A percentile compares a stretch with the other conserved stretches of the same genome.
phyloP scores from a whole-genome alignment of 1,140 invertebrate species.

The Pseudomyrmex sp. region DNA sequence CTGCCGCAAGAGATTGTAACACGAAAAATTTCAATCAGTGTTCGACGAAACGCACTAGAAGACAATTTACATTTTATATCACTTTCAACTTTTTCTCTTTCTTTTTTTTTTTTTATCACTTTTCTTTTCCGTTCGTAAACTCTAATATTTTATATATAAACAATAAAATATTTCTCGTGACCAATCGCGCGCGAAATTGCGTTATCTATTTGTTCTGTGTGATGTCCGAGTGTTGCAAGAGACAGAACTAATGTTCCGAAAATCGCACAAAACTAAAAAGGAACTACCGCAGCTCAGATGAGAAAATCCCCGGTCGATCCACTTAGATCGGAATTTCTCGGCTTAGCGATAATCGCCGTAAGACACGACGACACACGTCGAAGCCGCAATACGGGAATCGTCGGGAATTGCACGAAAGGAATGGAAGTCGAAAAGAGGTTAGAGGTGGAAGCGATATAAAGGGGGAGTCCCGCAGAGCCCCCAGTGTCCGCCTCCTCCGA shows the following conservation, averaged over 20 bases:
- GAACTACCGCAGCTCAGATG: not conserved
- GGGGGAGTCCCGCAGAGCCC: constrained; percentile 52
- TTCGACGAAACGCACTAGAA: constrained; percentile 24
- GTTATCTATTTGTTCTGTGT: not conserved
- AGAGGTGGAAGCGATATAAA: constrained; percentile 57
- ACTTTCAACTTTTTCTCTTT: no score
- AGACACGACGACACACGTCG: constrained; percentile 63
- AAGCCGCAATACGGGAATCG: constrained; percentile 69
- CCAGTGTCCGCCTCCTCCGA: constrained; percentile 57
- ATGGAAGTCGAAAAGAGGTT: constrained; percentile 15
- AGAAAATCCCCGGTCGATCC: constrained; percentile 44
- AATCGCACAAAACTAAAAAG: not conserved
- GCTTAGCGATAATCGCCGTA: constrained; percentile 63
- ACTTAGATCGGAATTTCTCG: constrained; percentile 57
- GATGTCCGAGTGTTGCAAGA: not conserved
- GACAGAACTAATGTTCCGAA: not conserved
- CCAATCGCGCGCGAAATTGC: not conserved
- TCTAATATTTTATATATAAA: not conserved
- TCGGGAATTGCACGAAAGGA: constrained; percentile 62
- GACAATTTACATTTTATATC: constrained; percentile 5
- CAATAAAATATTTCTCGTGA: not conserved
- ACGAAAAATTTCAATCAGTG: constrained; percentile 51
- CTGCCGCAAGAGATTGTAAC: not conserved
- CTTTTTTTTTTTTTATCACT: no score
- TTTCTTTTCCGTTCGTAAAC: no score